A percentile compares a stretch with the other conserved stretches of the same genome.
phyloP scores from a whole-genome alignment of 2,888 invertebrate genomes.

The Cryptophagus acutangulus region DNA sequence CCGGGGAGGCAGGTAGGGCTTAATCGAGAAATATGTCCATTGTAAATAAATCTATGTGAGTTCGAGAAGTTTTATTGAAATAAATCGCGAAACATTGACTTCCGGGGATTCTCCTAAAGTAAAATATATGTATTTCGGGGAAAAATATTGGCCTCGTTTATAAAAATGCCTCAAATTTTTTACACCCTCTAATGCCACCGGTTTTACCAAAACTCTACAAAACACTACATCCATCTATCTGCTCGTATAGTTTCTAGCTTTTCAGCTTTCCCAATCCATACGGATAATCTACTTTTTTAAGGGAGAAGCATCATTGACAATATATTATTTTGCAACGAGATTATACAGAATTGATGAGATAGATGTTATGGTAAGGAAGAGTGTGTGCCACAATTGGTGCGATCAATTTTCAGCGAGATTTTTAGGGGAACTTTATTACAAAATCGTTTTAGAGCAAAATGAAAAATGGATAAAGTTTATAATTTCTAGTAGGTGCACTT shows the following conservation, averaged over 20 bases:
- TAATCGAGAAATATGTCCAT: constrained; percentile 32
- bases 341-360: constrained; percentile 23
- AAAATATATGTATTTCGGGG: constrained; percentile 9
- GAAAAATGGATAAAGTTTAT: constrained; percentile 1
- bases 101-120: constrained; percentile 12
- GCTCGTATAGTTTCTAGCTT: too few relatives aligned
- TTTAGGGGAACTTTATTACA: constrained; percentile 7
- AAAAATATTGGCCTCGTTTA: constrained; percentile 18
- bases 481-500: too few relatives aligned
- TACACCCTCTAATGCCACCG: too few relatives aligned
- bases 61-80: constrained; percentile 27
- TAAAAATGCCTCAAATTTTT: constrained; percentile 8
- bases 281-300: too few relatives aligned
- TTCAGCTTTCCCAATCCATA: too few relatives aligned
- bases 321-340: constrained; percentile 21
- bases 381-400: constrained; percentile 19
- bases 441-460: neutral
- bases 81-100: constrained; percentile 22
- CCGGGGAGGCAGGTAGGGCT: constrained; percentile 23
- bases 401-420: constrained; percentile 20
- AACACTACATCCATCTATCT: too few relatives aligned
- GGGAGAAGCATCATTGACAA: too few relatives aligned
- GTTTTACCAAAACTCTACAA: too few relatives aligned
- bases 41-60: constrained; percentile 30
- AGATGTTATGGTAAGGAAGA: too few relatives aligned